Conservation (phyloP, 2,888 invertebrate genomes). For the Julus scanicus region DNA sequence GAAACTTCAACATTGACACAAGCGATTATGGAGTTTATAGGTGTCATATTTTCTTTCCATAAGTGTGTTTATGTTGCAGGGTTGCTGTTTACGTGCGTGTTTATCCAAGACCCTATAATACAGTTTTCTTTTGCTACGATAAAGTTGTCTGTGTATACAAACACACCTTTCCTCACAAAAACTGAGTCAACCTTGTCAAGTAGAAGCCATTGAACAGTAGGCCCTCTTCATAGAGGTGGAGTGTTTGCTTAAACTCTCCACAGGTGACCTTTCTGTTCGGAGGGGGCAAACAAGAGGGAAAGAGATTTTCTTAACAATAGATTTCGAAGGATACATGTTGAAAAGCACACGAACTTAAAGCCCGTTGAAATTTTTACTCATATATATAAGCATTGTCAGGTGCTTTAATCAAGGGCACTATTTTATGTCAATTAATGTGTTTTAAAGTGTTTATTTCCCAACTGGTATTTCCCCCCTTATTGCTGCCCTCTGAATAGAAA, state of each 20-base stretch:
- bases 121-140: constrained; percentile 17
- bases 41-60: constrained; percentile 42
- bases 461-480: too few species aligned
- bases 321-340: constrained; percentile 39
- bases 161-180: constrained; percentile 43
- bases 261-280: constrained; percentile 54
- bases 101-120: constrained; percentile 32
- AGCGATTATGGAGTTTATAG: constrained; percentile 39
- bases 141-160: constrained; percentile 42
- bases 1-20: constrained; percentile 35
- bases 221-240: constrained; percentile 52
- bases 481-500: too few species aligned
- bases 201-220: constrained; percentile 49
- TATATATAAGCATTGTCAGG: too few species aligned
- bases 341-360: background rate
- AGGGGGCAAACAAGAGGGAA: constrained; percentile 50
- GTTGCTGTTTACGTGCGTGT: constrained; percentile 36
- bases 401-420: background rate
- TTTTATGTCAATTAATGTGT: background rate
- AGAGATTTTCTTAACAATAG: constrained; percentile 43
- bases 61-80: constrained; percentile 32
- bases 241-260: constrained; percentile 55
- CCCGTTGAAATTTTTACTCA: background rate
- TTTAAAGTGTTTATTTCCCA: too few species aligned
- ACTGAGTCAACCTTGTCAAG: constrained; percentile 52